Conservation (phyloP, 2,888 invertebrate genomes). For the Charanyca ferruginea region DNA sequence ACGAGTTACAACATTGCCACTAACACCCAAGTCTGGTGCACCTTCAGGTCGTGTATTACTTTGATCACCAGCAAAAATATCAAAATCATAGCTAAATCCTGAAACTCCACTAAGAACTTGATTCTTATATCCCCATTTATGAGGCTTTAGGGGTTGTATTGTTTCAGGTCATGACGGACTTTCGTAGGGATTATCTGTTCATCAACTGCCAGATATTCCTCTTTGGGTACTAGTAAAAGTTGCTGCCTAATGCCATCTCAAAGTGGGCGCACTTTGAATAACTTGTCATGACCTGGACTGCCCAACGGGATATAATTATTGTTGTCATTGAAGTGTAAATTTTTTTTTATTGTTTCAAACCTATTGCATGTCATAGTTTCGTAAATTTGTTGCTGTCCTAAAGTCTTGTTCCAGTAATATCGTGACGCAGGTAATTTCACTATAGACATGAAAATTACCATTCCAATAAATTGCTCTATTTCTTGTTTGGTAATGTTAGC, state of each 20-base stretch:
- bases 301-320: neutral
- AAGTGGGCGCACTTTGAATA: constrained; percentile 66
- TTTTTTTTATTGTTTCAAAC: too few relatives aligned
- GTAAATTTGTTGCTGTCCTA: too few relatives aligned
- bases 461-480: too few relatives aligned
- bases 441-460: too few relatives aligned
- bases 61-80: constrained; percentile 32
- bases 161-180: constrained; percentile 44
- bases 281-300: constrained; percentile 57
- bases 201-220: constrained; percentile 69
- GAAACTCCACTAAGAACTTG: constrained; percentile 74
- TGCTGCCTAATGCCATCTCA: constrained; percentile 48
- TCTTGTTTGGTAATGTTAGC: too few relatives aligned
- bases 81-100: constrained; percentile 75
- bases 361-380: too few relatives aligned
- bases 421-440: too few relatives aligned
- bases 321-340: constrained; percentile 7
- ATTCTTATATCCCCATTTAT: constrained; percentile 74
- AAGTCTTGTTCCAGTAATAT: too few relatives aligned
- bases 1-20: constrained; percentile 9
- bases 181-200: constrained; percentile 75
- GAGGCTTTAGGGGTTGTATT: constrained; percentile 74
- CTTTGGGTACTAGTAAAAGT: constrained; percentile 65
- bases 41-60: too few relatives aligned
- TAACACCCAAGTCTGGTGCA: too few relatives aligned